These are phyloP conservation scores for Alosa sapidissima DNA, from an alignment of 2,797 vertebrate genomes.

Conservation along the genomic window DNA sequence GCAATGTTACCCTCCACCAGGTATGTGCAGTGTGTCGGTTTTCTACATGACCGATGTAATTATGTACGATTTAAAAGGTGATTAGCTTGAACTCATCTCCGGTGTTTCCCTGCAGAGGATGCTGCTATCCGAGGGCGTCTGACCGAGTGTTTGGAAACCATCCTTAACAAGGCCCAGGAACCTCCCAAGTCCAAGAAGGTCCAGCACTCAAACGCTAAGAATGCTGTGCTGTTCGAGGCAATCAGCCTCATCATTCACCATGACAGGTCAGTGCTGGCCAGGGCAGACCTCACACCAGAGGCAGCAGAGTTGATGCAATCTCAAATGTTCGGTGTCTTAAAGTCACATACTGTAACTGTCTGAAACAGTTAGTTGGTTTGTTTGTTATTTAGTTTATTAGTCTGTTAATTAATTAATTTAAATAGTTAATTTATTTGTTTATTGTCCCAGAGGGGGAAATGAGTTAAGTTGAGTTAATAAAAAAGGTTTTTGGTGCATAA, in stretches of 20 bases:
- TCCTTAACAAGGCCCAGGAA: conserved; percentile 96
- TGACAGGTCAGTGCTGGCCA: conserved; percentile 81
- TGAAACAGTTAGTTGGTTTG: too few relatives aligned
- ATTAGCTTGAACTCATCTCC: not conserved
- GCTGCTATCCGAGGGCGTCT: conserved; percentile 91
- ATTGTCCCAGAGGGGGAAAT: too few relatives aligned
- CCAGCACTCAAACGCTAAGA: conserved; percentile 97
- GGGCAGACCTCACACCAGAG: not conserved
- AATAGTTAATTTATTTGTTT: too few relatives aligned
- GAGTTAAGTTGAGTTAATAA: too few relatives aligned
- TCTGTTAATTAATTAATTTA: too few relatives aligned
- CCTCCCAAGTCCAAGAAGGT: conserved; percentile 98
- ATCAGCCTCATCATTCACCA: conserved; percentile 97
- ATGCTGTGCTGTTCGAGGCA: conserved; percentile 93
- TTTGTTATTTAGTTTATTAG: too few relatives aligned
- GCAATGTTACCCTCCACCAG: conserved; percentile 92
- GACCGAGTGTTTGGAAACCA: conserved; percentile 94
- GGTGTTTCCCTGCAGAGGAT: conserved; percentile 73
- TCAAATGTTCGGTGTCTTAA: too few relatives aligned
- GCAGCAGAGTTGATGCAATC: too few relatives aligned
- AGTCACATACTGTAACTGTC: too few relatives aligned
- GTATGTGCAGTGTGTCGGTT: not conserved
- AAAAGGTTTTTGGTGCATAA: not conserved
- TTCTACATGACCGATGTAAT: not conserved
- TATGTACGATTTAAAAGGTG: not conserved